Evolutionary conservation across 2,888 invertebrate species (phyloP), one percentile per base, ranked within the genome.

Genomic region (Andrena camellia): DNA sequence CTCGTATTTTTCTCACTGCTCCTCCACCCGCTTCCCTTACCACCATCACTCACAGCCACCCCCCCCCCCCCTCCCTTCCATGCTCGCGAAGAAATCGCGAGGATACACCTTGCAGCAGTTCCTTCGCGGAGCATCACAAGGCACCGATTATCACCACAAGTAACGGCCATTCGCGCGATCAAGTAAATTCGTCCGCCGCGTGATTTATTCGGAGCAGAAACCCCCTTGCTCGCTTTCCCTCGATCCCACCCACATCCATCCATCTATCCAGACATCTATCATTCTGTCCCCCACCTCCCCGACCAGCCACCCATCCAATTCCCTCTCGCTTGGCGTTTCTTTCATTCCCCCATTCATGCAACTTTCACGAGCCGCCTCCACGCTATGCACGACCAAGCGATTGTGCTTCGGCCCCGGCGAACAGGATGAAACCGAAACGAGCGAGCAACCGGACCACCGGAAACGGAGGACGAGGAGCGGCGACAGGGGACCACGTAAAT

Each of bases 131-230:
- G 80, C 78, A 73, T 71, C 75, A 23, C 33, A 35, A 17, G 17
- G 50, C 72, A 48, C n/a, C 78, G 85, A 86, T 86, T 87, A 80
- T 79, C 82, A 67, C 74, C 72, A 69, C 77, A 66, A 73, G 75
- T 67, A 64, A 79, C 80, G 73, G 79, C 72, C 81, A 73, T 86
- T 88, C 79, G 79, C 71, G 68, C 76, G 81, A 76, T 82, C 86
- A 73, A 88, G 83, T 84, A 82, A 87, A 88, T 86, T 84, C 88
- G 83, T 76, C 85, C 71, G 78, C 13, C 69, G 76, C 71, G 76
- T 78, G 81, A 85, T 87, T 87, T 87, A 87, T 87, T 74, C 57
- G 69, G 57, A 31, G 48, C 64, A 23, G 50, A 33, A 66, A 10
- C 31, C 59, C 35, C 20, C 7, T 52, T 10, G 20, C n/a, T 52